Evolutionary conservation across 1,140 invertebrate genomes (phyloP), one percentile per base, ranked within the genome.

Genomic region (Drepana arcuata): DNA sequence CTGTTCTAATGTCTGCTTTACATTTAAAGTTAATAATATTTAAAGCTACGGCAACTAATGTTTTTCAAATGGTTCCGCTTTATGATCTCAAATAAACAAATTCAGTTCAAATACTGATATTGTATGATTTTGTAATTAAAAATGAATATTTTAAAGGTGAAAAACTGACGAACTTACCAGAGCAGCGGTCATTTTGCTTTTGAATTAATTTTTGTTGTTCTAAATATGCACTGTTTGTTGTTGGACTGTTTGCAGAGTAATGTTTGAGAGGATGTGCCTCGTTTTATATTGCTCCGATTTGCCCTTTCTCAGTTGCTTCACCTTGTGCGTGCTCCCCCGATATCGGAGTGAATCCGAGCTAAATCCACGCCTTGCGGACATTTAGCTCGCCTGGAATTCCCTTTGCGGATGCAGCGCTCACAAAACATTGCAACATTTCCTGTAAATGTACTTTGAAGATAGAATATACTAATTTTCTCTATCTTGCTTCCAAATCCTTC

Each of bases 281-380:
- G 65, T 72, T 78, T 77, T 81, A 81, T 81, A 81, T 75, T 70
- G 62, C 49, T 62, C 70, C 53, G 66, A 35, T 63, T 65, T 71
- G 73, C 71, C 77, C 73, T 81, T 81, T 78, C 73, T 69, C 65
- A 56, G 59, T 74, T 74, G 68, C 70, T 41, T 81, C 70, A 81
- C 77, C 72, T 77, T 81, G 71, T 73, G 70, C 72, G 61, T 67
- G 56, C 48, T 49, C 41, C 33, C 21, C 43, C 37, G 46, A 45
- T 59, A 62, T 70, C 67, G 63, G 40, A 51, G 43, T 37, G 44
- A 41, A 70, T 70, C 66, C 60, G 48, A 34, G 48, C 51, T 49
- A 35, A 51, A 47, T 53, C 58, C 56, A 53, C 58, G 62, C 62
- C 66, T 66, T 35, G 45, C 59, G 59, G 30, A 31, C 27, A 44